Evolutionary conservation across 2,113 vertebrate genomes (phyloP), one percentile per base, ranked within the genome.

Genomic region (Caranx ignobilis): DNA sequence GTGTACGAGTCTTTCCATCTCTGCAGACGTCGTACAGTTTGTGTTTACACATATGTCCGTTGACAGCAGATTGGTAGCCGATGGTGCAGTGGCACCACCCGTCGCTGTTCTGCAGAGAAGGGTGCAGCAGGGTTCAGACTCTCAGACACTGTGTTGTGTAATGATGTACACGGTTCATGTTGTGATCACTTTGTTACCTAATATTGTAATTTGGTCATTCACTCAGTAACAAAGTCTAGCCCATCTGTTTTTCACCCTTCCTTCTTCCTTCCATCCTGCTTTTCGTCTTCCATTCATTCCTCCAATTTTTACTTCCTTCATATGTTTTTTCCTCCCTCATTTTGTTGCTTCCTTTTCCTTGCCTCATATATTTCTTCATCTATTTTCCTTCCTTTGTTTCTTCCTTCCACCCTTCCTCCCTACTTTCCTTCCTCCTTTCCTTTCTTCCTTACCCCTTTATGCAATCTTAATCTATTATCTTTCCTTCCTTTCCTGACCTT

Each of bases 21-120:
- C 93, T 82, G 85, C 97, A 99, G 16, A 90, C 88, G 7, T 94
- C 87, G 5, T 94, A 95, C 1, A 91, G 57, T 50, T 75, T 81
- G 10, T 78, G 92, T 37, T 90, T 82, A 61, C 96, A 98, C 12
- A 56, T 35, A 0, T 79, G 82, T 12, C 92, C 88, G 0, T 91
- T 85, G 5, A 8, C 47, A 0, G 77, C 31, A 0, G 91, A 83
- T 67, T 61, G 45, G 3, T 95, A 95, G 1, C 96, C 95, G 0
- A 95, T 93, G 50, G 92, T 92, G 35, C 97, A 99, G 0, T 89
- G 88, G 65, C 97, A 99, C 2, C 56, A 90, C 0, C 95, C 90
- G 0, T 98, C 96, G 4, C 93, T 95, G 10, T 87, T 91, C 98
- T 99, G 87, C 26, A 75, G 26, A 63, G 68, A 64, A 75, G 31